Percentiles rank a stretch among this genome's conserved stretches.
Conservation (phyloP, 2,113 vertebrate genomes). For the Stictonetta naevosa region DNA sequence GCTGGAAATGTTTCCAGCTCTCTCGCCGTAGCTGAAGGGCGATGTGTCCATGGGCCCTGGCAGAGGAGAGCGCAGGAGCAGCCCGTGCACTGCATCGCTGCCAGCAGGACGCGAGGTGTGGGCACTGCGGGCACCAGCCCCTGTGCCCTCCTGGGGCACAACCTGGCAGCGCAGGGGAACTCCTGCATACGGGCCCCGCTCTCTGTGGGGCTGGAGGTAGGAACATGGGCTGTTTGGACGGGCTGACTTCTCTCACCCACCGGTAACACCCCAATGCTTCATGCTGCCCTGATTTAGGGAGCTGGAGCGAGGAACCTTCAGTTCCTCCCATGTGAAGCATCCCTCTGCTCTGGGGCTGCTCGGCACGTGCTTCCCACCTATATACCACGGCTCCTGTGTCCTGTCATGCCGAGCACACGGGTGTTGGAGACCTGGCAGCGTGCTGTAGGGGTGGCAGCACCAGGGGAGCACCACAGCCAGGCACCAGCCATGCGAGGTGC, state of each 20-base stretch:
- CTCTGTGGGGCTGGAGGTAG: neutral
- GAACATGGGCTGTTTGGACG: rapidly evolving
- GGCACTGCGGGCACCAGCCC: neutral
- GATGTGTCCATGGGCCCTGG: neutral
- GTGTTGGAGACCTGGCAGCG: neutral
- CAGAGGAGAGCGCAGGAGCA: neutral
- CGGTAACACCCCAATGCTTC: neutral
- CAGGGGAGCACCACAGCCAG: neutral
- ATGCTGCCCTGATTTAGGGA: neutral
- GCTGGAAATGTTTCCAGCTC: neutral
- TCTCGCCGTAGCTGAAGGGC: neutral
- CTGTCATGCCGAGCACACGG: neutral
- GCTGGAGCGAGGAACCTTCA: neutral
- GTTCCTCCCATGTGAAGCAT: conserved; percentile 12
- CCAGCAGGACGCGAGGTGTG: neutral
- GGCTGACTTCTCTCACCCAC: neutral
- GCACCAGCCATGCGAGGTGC: neutral
- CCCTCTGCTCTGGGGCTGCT: neutral
- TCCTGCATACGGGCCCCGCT: rapidly evolving
- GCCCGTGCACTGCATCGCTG: neutral
- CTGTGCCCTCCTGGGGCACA: neutral
- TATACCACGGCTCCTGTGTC: conserved; percentile 5
- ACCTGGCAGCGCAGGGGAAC: rapidly evolving
- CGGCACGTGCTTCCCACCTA: conserved; percentile 18
- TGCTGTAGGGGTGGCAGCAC: conserved; percentile 15